Conservation (phyloP, 2,797 vertebrate genomes). For the Pantherophis alleghaniensis region DNA sequence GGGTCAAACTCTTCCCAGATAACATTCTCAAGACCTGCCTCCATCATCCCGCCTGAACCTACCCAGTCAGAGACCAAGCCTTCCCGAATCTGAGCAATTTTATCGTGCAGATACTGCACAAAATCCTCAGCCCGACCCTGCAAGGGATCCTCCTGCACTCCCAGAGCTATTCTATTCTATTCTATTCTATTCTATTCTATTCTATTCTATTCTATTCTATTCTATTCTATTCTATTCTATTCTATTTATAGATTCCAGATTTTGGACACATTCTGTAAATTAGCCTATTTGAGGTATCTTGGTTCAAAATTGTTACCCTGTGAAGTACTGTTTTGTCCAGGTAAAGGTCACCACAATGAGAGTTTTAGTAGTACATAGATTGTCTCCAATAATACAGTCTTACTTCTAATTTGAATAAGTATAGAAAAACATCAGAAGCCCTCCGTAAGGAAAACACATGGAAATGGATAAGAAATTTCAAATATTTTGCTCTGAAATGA, state of each 20-base stretch:
- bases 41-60: too few species aligned
- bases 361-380: neutral
- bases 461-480: neutral
- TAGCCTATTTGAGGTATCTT: neutral
- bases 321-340: neutral
- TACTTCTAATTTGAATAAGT: neutral
- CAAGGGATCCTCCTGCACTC: too few species aligned
- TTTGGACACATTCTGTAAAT: neutral
- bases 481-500: slow-evolving; percentile 8
- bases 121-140: too few species aligned
- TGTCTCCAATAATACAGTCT: neutral
- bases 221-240: too few species aligned
- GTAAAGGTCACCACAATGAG: neutral
- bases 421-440: neutral
- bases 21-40: too few species aligned
- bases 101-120: too few species aligned
- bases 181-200: too few species aligned
- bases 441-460: neutral
- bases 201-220: too few species aligned
- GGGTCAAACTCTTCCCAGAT: too few species aligned
- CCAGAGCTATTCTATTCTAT: too few species aligned
- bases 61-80: too few species aligned
- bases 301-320: neutral
- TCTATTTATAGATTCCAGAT: neutral
- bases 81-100: too few species aligned